Percentiles rank a stretch among this genome's conserved stretches.
phyloP scores from a whole-genome alignment of 2,888 invertebrate genomes.

The Drosophila hamatofila region DNA sequence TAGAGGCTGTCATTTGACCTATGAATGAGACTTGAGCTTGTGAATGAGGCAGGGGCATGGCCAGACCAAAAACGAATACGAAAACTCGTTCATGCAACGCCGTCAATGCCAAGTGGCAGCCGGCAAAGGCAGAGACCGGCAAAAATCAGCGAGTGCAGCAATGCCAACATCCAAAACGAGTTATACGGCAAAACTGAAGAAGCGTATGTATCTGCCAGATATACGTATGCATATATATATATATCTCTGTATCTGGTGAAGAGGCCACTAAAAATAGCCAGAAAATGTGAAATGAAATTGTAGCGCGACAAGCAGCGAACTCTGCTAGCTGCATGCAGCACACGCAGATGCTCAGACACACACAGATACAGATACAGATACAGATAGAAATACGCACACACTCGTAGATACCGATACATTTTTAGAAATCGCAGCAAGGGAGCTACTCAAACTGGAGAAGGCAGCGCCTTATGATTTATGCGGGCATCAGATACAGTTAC shows the following conservation, averaged over 20 bases:
- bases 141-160: slow-evolving; percentile 57
- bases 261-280: slow-evolving; percentile 70
- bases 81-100: slow-evolving; percentile 56
- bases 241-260: slow-evolving; percentile 13
- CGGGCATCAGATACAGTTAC: slow-evolving; percentile 48
- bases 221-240: slow-evolving; percentile 27
- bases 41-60: slow-evolving; percentile 31
- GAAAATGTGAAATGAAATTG: slow-evolving; percentile 74
- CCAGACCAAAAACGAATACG: slow-evolving; percentile 19
- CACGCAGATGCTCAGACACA: slow-evolving; percentile 9
- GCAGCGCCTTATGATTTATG: slow-evolving; percentile 60
- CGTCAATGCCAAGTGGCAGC: slow-evolving; percentile 46
- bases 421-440: slow-evolving; percentile 73
- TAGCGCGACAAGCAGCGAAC: slow-evolving; percentile 59
- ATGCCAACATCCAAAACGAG: slow-evolving; percentile 63
- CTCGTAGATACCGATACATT: slow-evolving; percentile 59
- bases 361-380: slow-evolving; percentile 8
- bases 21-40: slow-evolving; percentile 13
- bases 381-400: slow-evolving; percentile 38
- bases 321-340: slow-evolving; percentile 61
- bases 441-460: slow-evolving; percentile 55
- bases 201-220: slow-evolving; percentile 40
- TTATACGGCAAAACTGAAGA: slow-evolving; percentile 49
- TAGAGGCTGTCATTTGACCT: slow-evolving; percentile 21
- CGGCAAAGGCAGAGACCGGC: slow-evolving; percentile 47